Percentiles rank a stretch among this genome's conserved stretches.
Conservation (phyloP, 2,888 invertebrate genomes). For the Salpingus planirostris region DNA sequence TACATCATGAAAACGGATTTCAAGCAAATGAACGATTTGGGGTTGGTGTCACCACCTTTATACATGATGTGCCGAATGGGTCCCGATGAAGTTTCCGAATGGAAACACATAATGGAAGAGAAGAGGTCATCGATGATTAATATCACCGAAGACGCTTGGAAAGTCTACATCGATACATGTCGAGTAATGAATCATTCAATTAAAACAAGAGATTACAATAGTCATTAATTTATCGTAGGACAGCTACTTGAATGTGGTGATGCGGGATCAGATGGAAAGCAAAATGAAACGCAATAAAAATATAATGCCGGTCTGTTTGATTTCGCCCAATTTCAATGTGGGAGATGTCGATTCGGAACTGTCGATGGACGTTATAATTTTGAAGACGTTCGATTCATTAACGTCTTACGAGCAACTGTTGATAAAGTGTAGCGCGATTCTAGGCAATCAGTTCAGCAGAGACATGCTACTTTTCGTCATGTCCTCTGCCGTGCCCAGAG, state of each 20-base stretch:
- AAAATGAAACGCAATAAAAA: conserved; percentile 3
- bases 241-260: conserved; percentile 22
- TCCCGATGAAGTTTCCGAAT: conserved; percentile 3
- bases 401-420: conserved; percentile 55
- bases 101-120: conserved; percentile 13
- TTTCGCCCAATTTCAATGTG: conserved; percentile 43
- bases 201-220: background rate
- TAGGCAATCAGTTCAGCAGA: conserved; percentile 55
- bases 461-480: conserved; percentile 51
- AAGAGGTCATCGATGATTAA: conserved; percentile 6
- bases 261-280: conserved; percentile 18
- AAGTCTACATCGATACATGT: conserved; percentile 43
- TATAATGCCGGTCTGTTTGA: conserved; percentile 38
- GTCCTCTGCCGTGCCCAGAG: conserved; percentile 41
- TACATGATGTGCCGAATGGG: conserved; percentile 26
- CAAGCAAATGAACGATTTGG: conserved; percentile 27
- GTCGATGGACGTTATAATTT: conserved; percentile 51
- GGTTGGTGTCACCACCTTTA: conserved; percentile 32
- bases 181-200: conserved; percentile 27
- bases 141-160: conserved; percentile 32
- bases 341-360: conserved; percentile 48
- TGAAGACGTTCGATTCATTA: conserved; percentile 56
- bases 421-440: conserved; percentile 54
- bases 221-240: conserved; percentile 16
- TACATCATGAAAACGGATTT: conserved; percentile 39